Conservation (phyloP, 2,113 vertebrate genomes). For the Riparia riparia region DNA sequence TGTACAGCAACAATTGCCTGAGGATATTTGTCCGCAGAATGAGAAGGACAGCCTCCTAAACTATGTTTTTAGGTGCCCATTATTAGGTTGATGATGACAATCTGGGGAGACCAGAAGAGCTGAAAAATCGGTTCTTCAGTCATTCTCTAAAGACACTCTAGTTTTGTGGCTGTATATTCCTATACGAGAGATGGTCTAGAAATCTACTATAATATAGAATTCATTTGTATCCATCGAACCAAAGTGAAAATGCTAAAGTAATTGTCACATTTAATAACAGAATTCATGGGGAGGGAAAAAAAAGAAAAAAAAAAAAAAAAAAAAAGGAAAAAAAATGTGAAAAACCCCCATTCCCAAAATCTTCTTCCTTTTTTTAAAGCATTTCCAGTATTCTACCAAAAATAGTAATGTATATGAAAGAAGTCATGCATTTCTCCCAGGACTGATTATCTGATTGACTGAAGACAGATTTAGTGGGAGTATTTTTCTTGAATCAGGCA, state of each 20-base stretch:
- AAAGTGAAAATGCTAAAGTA: background rate
- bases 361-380: background rate
- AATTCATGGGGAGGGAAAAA: background rate
- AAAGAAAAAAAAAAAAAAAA: background rate
- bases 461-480: background rate
- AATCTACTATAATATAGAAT: background rate
- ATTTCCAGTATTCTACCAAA: background rate
- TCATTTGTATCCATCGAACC: background rate
- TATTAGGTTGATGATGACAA: background rate
- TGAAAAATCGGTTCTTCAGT: background rate
- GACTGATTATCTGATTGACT: constrained; percentile 6
- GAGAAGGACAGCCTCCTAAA: background rate
- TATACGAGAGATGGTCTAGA: background rate
- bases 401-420: background rate
- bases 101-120: background rate
- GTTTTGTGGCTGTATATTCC: background rate
- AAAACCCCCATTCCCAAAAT: background rate
- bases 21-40: background rate
- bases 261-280: background rate
- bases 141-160: background rate
- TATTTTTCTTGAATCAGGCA: constrained; percentile 1
- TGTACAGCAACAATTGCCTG: background rate
- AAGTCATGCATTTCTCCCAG: background rate
- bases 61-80: background rate
- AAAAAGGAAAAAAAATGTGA: background rate